Percentiles rank a stretch among this genome's conserved stretches.
These are phyloP conservation scores for Nyctibius grandis DNA, from an alignment of 2,797 vertebrate species.

Conservation along the genomic window DNA sequence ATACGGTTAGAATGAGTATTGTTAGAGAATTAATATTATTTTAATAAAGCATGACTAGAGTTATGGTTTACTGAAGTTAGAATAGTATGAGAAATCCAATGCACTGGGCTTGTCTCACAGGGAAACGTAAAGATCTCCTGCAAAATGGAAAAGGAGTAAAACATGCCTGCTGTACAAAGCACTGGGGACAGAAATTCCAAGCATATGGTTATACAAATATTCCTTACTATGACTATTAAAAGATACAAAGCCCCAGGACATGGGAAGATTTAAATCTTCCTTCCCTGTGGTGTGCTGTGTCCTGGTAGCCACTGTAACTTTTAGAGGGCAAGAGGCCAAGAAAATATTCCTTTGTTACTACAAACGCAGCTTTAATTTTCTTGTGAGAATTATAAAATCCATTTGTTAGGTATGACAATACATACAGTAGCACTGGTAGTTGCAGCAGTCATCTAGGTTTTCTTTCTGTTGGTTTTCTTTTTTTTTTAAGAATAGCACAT, in stretches of 20 bases:
- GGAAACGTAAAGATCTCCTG: background rate
- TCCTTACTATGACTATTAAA: background rate
- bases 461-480: background rate
- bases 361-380: background rate
- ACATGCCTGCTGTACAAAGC: background rate
- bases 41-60: background rate
- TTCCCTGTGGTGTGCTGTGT: background rate
- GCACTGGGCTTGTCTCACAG: background rate
- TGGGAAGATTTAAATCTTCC: background rate
- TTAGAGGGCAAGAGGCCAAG: background rate
- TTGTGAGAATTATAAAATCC: background rate
- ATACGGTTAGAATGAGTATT: background rate
- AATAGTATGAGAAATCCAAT: background rate
- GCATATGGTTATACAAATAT: background rate
- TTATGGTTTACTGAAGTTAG: background rate
- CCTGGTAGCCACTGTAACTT: background rate
- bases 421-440: background rate
- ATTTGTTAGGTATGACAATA: background rate
- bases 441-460: background rate
- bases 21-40: background rate
- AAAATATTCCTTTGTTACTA: background rate
- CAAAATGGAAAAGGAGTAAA: background rate
- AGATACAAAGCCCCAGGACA: background rate
- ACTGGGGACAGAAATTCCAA: background rate
- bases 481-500: background rate